Evolutionary conservation across 2,888 invertebrate genomes (phyloP).

Genomic region (Polymixis flavicincta): DNA sequence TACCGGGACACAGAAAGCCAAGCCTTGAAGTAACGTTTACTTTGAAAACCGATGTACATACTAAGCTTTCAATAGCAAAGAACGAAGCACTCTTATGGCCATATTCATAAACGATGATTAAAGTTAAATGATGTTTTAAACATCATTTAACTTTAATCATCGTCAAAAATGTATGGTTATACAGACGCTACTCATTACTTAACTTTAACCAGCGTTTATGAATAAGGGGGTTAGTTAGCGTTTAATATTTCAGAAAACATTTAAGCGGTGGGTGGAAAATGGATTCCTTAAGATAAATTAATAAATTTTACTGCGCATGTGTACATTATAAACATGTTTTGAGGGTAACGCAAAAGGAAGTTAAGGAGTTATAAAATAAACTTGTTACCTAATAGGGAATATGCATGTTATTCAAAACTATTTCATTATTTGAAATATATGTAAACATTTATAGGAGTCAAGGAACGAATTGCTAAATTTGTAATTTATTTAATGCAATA

Average conservation of each 20-base stretch:
- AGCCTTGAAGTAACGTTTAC: background rate
- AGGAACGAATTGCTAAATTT: too few relatives aligned
- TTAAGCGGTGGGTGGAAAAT: background rate
- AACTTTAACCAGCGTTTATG: too few relatives aligned
- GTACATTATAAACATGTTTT: conserved; percentile 13
- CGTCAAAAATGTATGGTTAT: too few relatives aligned
- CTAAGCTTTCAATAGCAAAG: background rate
- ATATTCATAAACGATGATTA: too few relatives aligned
- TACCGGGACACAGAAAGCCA: conserved; percentile 4
- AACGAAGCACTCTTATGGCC: background rate
- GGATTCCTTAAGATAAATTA: background rate
- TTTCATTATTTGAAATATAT: too few relatives aligned
- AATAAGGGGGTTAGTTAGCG: too few relatives aligned
- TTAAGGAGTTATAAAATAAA: background rate
- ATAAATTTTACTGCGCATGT: background rate
- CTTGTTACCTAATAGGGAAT: background rate
- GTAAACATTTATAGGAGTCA: too few relatives aligned
- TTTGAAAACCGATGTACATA: background rate
- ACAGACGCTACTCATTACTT: too few relatives aligned
- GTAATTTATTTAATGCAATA: too few relatives aligned
- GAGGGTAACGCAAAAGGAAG: background rate
- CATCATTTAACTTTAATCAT: too few relatives aligned
- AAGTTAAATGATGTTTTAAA: too few relatives aligned
- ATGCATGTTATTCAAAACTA: too few relatives aligned
- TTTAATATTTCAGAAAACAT: background rate